Conservation (phyloP, 2,888 invertebrate species). For the Tiphia femorata region DNA sequence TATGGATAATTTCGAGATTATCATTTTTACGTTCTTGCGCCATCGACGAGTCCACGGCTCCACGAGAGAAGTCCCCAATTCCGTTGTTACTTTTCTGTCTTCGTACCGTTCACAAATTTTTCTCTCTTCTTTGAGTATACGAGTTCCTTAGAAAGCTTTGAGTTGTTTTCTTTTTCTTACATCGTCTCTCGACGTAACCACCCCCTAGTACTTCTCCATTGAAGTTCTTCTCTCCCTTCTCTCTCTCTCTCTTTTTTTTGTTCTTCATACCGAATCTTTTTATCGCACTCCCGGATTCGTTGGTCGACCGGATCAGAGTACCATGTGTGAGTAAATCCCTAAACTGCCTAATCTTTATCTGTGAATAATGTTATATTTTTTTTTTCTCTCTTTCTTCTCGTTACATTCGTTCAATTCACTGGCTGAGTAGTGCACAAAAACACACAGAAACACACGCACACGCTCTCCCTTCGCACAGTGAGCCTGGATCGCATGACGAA, state of each 20-base stretch:
- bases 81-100: neutral
- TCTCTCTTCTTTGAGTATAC: neutral
- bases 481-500: too few species aligned
- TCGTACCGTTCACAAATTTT: neutral
- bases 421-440: constrained; percentile 3
- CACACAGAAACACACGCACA: too few species aligned
- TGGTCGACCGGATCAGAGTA: constrained; percentile 67
- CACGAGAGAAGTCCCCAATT: too few species aligned
- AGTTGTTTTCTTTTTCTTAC: constrained; percentile 5
- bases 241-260: constrained; percentile 31
- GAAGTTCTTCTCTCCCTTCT: neutral
- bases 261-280: constrained; percentile 57
- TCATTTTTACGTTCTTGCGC: too few species aligned
- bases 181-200: neutral
- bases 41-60: too few species aligned
- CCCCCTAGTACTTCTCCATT: neutral
- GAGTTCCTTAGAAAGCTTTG: neutral
- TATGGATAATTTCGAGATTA: constrained; percentile 49
- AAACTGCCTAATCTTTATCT: constrained; percentile 45
- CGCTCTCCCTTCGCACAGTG: too few species aligned
- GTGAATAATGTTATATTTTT: constrained; percentile 30
- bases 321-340: constrained; percentile 66
- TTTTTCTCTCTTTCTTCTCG: constrained; percentile 13
- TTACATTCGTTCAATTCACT: constrained; percentile 13
- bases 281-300: constrained; percentile 68